phyloP scores from a whole-genome alignment of 2,888 invertebrate species.

The Cephus pulcher region DNA sequence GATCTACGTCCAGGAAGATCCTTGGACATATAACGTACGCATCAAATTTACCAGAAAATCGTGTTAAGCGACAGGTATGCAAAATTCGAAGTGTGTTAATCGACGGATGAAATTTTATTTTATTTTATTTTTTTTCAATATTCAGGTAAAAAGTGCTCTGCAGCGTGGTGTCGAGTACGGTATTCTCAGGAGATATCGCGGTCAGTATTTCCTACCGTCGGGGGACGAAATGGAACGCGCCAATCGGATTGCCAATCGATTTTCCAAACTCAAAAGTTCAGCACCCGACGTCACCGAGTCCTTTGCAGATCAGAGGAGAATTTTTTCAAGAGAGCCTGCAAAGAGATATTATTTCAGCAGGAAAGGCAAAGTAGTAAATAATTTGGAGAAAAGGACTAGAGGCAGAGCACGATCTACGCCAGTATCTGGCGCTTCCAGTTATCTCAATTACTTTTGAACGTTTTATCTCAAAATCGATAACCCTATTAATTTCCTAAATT shows the following conservation, averaged over 20 bases:
- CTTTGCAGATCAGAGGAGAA: background rate
- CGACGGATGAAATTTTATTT: background rate
- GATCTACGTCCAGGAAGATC: conserved; percentile 49
- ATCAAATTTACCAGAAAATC: conserved; percentile 41
- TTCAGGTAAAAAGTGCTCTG: conserved; percentile 48
- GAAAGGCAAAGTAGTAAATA: conserved; percentile 12
- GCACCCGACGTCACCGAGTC: conserved; percentile 2
- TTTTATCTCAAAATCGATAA: background rate
- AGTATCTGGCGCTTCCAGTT: conserved; percentile 32
- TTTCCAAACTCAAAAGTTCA: conserved; percentile 48
- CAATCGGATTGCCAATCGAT: conserved; percentile 50
- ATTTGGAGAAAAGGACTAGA: conserved; percentile 27
- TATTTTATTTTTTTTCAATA: background rate
- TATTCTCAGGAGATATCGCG: conserved; percentile 47
- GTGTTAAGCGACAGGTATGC: conserved; percentile 52
- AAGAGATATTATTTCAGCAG: background rate
- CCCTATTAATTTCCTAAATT: background rate
- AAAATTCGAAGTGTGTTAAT: background rate
- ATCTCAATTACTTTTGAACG: background rate
- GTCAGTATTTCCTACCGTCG: conserved; percentile 52
- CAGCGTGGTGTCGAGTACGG: conserved; percentile 53
- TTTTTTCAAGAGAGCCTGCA: background rate
- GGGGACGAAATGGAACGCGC: conserved; percentile 50
- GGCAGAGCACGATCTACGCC: conserved; percentile 33
- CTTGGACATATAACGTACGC: conserved; percentile 50